phyloP scores from a whole-genome alignment of 2,797 vertebrate genomes.

The Adrianichthys oophorus region DNA sequence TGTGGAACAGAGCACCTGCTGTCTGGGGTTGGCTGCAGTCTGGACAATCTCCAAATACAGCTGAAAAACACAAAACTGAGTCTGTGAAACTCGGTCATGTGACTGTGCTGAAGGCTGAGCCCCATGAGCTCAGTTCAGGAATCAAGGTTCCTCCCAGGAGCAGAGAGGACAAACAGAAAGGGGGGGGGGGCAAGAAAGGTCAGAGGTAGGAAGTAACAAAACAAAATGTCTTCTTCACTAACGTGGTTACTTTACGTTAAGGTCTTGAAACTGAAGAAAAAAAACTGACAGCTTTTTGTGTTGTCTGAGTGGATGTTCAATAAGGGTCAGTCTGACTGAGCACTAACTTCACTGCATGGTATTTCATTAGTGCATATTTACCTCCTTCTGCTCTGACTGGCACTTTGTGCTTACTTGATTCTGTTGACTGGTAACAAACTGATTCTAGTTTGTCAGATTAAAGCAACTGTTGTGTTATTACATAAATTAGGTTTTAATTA shows the following conservation, averaged over 20 bases:
- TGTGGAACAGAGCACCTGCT: conserved; percentile 12
- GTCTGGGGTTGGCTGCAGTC: conserved; percentile 28
- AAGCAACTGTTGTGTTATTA: neutral
- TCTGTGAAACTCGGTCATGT: conserved; percentile 58
- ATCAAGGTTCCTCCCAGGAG: conserved; percentile 24
- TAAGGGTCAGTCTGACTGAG: conserved; percentile 47
- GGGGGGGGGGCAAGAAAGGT: neutral
- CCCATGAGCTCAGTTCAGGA: conserved; percentile 40
- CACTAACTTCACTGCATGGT: conserved; percentile 21
- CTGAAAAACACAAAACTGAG: conserved; percentile 31
- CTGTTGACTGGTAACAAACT: conserved; percentile 3
- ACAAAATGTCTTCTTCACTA: neutral
- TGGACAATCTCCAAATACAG: conserved; percentile 17
- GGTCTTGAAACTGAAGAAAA: conserved; percentile 34
- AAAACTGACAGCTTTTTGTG: conserved; percentile 37
- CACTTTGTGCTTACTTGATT: conserved; percentile 28
- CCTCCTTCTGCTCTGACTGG: conserved; percentile 28
- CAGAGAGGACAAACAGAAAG: conserved; percentile 14
- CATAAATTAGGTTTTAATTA: neutral
- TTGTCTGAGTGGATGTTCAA: conserved; percentile 30
- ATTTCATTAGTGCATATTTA: conserved; percentile 35
- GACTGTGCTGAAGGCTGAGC: conserved; percentile 53
- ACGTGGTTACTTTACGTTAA: neutral
- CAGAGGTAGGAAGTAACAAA: neutral
- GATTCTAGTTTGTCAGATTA: conserved; percentile 4